These are phyloP conservation scores for Prunella fulvescens DNA, from an alignment of 2,113 vertebrate species.

Conservation along the genomic window DNA sequence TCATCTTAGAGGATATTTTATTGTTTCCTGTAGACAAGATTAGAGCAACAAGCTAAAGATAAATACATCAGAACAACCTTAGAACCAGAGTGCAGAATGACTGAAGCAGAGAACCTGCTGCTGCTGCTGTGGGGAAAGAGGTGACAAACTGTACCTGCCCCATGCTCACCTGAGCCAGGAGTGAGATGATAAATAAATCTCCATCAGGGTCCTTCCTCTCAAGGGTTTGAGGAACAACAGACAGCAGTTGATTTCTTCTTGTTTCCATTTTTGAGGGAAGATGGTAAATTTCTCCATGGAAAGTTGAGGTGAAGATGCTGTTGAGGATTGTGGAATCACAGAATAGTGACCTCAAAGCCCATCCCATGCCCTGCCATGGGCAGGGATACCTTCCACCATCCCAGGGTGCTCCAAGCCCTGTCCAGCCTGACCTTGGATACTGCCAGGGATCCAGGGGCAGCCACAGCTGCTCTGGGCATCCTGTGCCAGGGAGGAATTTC, in stretches of 20 bases:
- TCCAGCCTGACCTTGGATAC: not conserved
- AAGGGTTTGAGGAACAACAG: not conserved
- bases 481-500: not conserved
- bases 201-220: not conserved
- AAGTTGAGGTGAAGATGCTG: not conserved
- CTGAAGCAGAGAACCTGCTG: not conserved
- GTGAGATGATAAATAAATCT: not conserved
- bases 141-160: not conserved
- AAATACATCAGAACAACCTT: not conserved
- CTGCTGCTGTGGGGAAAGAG: not conserved
- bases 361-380: not conserved
- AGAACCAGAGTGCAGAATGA: not conserved
- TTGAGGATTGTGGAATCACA: not conserved
- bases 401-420: not conserved
- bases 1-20: not conserved
- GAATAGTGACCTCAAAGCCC: not conserved
- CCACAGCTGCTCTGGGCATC: not conserved
- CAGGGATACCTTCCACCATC: not conserved
- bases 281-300: not conserved
- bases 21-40: not conserved
- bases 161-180: not conserved
- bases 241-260: not conserved
- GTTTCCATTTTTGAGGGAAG: not conserved
- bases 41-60: not conserved
- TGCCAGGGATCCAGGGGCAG: not conserved